Base-by-base conservation (phyloP, 2,113 vertebrate genomes). In the Asarcornis scutulata region DNA sequence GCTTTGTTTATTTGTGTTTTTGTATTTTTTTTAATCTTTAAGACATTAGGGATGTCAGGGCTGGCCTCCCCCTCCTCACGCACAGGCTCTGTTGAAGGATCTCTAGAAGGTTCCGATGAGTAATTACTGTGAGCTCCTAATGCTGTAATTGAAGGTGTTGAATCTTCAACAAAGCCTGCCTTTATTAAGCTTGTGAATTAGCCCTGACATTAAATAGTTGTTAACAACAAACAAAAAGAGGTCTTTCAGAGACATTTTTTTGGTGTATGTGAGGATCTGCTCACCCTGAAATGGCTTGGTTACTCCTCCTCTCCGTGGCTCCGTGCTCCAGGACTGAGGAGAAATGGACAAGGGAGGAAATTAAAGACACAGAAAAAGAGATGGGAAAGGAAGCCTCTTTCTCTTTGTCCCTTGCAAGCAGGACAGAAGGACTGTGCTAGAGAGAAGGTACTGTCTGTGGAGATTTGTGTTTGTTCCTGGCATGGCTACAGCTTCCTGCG, bases 101-200 rank as follows among this genome's bases (percentile, higher is more conserved):
- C 53, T 90, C 80, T 56, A 12, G 52, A 94, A 93, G 32, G 56
- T 81, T 34, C 50, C 81, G 53, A 93, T 42, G 69, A 81, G 21
- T 56, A 93, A 86, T 94, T 94, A 72, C 40, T 68, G 16, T 64
- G 68, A 68, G 16, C 67, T 75, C 34, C 40, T 95, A 94, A 95
- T 80, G 29, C 52, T 0, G 0, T 87, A 94, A 92, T 85, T 95
- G 87, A 92, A 95, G 86, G 81, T 95, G 84, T 50, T 95, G 91
- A 94, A 95, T 92, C 78, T 89, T 89, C 74, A 92, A 94, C 81
- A 91, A 92, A 95, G 81, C 29, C 44, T 83, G 34, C 84, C 79
- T 93, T 87, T 87, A 76, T 91, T 92, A 76, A 92, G 84, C 48
- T 82, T 62, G 38, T 73, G 81, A 95, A 92, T 89, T 91, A 89